These are phyloP conservation scores for Orgyia antiqua DNA, from an alignment of 2,888 invertebrate genomes.

Conservation along the genomic window DNA sequence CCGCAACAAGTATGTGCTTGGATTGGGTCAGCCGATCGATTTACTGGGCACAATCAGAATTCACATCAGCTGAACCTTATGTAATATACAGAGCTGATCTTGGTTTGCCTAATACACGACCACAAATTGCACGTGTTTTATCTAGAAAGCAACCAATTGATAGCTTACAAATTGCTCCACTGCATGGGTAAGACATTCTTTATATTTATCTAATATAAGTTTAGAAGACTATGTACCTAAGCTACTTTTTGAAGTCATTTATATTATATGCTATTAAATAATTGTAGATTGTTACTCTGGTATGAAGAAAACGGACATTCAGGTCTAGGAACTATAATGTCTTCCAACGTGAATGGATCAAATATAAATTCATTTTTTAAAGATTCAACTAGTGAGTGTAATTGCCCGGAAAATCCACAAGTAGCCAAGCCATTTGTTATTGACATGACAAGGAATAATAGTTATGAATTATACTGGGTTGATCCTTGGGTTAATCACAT, in stretches of 20 bases:
- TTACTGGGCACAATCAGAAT: conserved; percentile 86
- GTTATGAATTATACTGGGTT: conserved; percentile 80
- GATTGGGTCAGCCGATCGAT: conserved; percentile 93
- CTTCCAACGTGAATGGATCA: conserved; percentile 77
- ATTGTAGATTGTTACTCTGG: conserved; percentile 83
- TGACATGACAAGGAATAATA: conserved; percentile 78
- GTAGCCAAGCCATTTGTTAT: conserved; percentile 82
- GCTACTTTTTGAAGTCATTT: neutral
- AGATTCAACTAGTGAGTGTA: conserved; percentile 68
- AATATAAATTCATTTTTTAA: conserved; percentile 78
- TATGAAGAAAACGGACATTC: conserved; percentile 81
- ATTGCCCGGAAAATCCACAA: conserved; percentile 81
- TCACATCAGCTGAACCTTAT: conserved; percentile 58
- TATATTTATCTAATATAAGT: neutral
- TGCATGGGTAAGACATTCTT: conserved; percentile 76
- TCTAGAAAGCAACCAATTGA: conserved; percentile 77
- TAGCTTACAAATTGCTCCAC: conserved; percentile 86
- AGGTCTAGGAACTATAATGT: conserved; percentile 81
- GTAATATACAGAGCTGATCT: conserved; percentile 83
- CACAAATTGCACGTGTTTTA: conserved; percentile 74
- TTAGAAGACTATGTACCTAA: neutral
- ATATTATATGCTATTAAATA: neutral
- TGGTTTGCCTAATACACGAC: conserved; percentile 75
- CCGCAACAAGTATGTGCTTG: conserved; percentile 82
- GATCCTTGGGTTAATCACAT: conserved; percentile 80